Conservation (phyloP, 2,888 invertebrate species). For the Ephialtes manifestator region DNA sequence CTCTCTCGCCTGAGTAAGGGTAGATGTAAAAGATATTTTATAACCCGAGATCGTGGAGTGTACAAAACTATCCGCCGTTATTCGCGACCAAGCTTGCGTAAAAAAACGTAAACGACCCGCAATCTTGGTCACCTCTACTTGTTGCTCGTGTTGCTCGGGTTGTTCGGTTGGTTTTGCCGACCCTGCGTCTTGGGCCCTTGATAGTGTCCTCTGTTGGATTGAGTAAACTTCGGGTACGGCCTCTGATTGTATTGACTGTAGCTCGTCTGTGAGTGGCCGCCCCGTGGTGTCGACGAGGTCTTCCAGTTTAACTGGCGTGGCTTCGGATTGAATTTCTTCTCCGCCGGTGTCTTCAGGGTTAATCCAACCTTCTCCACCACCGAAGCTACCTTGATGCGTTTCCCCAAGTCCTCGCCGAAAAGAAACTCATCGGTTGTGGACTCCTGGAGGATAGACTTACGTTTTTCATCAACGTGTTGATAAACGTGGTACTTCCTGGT, state of each 20-base stretch:
- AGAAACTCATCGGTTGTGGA: constrained; percentile 46
- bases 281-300: constrained; percentile 25
- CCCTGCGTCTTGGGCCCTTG: neutral
- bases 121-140: constrained; percentile 42
- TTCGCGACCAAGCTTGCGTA: constrained; percentile 50
- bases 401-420: constrained; percentile 40
- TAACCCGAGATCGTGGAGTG: constrained; percentile 43
- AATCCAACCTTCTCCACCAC: constrained; percentile 36
- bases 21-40: constrained; percentile 33
- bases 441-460: constrained; percentile 38
- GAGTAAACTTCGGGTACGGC: neutral
- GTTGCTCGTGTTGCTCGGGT: neutral
- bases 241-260: neutral
- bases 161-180: constrained; percentile 30
- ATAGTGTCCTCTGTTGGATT: constrained; percentile 1
- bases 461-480: constrained; percentile 38
- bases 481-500: constrained; percentile 41
- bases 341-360: constrained; percentile 23
- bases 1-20: constrained; percentile 9
- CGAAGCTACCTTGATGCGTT: constrained; percentile 32
- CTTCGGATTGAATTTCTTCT: neutral
- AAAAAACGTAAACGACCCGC: constrained; percentile 42
- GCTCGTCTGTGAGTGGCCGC: constrained; percentile 25
- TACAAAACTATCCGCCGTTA: constrained; percentile 49
- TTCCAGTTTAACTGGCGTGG: constrained; percentile 33